A percentile compares a stretch with the other conserved stretches of the same genome.
These are phyloP conservation scores for Arnoldichthys spilopterus DNA, from an alignment of 2,797 vertebrate species.

Conservation along the genomic window DNA sequence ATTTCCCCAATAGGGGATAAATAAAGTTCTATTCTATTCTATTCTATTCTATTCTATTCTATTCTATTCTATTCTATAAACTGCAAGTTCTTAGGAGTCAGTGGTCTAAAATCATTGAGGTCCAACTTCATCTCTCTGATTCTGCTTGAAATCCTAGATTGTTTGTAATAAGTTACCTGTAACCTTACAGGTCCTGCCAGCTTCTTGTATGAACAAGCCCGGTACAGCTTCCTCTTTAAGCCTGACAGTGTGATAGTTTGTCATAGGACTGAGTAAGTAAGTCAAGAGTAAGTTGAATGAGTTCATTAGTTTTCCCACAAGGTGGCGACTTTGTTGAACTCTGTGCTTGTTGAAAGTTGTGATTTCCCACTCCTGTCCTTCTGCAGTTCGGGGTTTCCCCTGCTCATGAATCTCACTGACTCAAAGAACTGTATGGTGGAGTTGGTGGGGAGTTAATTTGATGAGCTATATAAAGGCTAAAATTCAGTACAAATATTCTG, in stretches of 20 bases:
- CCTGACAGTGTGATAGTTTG: background rate
- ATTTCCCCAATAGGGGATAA: too few relatives aligned
- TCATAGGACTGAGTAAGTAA: too few relatives aligned
- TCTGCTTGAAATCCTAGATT: background rate
- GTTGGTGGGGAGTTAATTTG: too few relatives aligned
- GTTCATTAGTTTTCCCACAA: conserved; percentile 38
- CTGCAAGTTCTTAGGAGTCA: background rate
- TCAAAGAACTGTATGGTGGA: background rate
- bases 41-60: too few relatives aligned
- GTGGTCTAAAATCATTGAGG: background rate
- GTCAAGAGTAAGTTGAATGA: background rate
- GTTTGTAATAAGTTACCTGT: background rate
- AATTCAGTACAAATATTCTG: background rate
- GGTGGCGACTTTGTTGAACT: conserved; percentile 48
- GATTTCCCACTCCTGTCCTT: background rate
- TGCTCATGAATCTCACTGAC: background rate
- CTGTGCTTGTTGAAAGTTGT: background rate
- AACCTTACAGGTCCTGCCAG: background rate
- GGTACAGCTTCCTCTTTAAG: background rate
- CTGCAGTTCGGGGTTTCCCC: background rate
- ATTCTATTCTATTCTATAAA: too few relatives aligned
- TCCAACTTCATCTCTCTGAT: too few relatives aligned
- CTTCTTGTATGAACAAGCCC: background rate
- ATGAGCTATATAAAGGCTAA: background rate
- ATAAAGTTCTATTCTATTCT: too few relatives aligned